Evolutionary conservation across 2,888 invertebrate species (phyloP).

Genomic region (Caenorhabditis wallacei): DNA sequence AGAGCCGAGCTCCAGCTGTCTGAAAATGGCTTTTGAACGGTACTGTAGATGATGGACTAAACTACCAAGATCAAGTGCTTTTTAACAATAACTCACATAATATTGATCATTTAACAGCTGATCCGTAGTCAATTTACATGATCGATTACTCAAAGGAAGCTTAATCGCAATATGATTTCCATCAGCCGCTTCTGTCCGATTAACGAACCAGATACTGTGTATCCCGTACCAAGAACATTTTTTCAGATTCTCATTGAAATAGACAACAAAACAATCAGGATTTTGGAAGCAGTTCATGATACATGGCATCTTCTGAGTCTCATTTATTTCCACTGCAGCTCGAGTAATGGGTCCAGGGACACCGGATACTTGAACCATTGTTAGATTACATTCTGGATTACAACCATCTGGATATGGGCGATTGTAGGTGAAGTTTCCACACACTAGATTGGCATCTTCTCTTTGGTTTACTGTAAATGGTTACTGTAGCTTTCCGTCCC

Average conservation of each 20-base stretch:
- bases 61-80: too few relatives aligned
- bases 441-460: not conserved
- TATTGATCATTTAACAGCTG: constrained; percentile 29
- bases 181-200: not conserved
- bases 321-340: not conserved
- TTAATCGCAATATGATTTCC: constrained; percentile 26
- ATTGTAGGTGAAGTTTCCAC: not conserved
- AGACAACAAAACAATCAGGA: not conserved
- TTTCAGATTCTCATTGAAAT: not conserved
- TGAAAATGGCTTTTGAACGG: too few relatives aligned
- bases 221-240: not conserved
- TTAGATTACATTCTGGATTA: not conserved
- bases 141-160: constrained; percentile 11
- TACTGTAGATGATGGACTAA: too few relatives aligned
- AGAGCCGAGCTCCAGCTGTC: too few relatives aligned
- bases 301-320: not conserved
- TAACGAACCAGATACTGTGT: not conserved
- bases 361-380: constrained; percentile 32
- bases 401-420: not conserved
- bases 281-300: not conserved
- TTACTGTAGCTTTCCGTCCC: too few relatives aligned
- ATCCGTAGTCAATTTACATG: constrained; percentile 21
- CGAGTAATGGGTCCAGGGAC: constrained; percentile 9
- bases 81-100: too few relatives aligned
- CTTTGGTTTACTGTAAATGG: not conserved